Evolutionary conservation across 2,797 vertebrate genomes (phyloP), one percentile per base, ranked within the genome.

Genomic region (Chiroxiphia lanceolata): DNA sequence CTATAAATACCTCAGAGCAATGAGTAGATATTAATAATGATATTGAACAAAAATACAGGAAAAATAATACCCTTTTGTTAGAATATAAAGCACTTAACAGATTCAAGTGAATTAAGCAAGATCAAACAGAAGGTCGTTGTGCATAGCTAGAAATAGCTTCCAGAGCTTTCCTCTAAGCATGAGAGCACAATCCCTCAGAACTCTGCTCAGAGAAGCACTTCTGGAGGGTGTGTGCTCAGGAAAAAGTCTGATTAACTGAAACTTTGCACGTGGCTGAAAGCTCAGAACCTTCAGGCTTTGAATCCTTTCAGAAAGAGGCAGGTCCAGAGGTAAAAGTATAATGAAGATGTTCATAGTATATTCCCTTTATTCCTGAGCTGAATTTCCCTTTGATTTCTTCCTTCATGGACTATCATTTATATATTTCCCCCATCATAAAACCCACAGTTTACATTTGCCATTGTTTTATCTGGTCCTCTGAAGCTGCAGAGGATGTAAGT

Each of bases 11-110:
- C 83, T 94, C 44, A 34, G 89, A 76, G 87, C 76, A 59, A 69
- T 27, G n/a, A 81, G 91, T 88, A 93, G 91, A 79, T 94, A 82
- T 76, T 94, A 96, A 92, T 95, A 91, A 95, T 48, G 56, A 88
- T 90, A 90, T 26, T 81, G 87, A 90, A 87, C 29, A 72, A 76
- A 94, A 94, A 88, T 64, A 48, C 51, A 56, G 77, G 23, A 31
- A 78, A 92, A 94, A 94, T 79, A 78, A 91, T 90, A 90, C 63
- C 63, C 87, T 82, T 94, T 87, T 93, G 72, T 88, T 95, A 70
- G 86, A 76, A 63, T 42, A 51, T 63, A 76, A 90, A 96, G 74
- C 81, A 83, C 64, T 89, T 82, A 69, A 65, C 63, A 72, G 50
- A 79, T 82, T 84, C 60, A 60, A 50, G 61, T 71, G 89, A 92